A percentile compares a stretch with the other conserved stretches of the same genome.
Evolutionary conservation across 2,113 vertebrate species (phyloP).

Genomic region (Mobula birostris): DNA sequence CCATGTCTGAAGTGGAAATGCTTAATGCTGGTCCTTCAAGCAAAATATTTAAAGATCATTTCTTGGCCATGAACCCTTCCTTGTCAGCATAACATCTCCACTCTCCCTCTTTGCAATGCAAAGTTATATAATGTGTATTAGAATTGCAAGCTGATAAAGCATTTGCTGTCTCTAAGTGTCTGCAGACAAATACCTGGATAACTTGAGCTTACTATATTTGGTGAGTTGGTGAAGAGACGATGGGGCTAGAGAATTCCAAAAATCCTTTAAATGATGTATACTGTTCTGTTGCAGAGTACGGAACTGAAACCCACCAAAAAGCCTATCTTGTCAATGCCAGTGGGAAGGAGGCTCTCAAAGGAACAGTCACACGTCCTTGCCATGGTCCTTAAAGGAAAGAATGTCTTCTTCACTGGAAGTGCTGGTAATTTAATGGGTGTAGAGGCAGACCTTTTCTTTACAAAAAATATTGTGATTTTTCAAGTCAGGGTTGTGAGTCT

Average conservation of each 20-base stretch:
- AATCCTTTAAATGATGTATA: background rate
- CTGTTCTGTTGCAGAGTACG: slow-evolving; percentile 50
- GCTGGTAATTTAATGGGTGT: slow-evolving; percentile 61
- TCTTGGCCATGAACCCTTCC: no score
- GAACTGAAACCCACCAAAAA: slow-evolving; percentile 60
- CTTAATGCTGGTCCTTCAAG: background rate
- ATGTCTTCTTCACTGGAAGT: slow-evolving; percentile 91
- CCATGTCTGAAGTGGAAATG: background rate
- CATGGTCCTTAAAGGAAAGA: slow-evolving; percentile 74
- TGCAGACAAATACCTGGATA: no score
- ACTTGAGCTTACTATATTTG: no score
- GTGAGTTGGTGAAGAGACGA: no score
- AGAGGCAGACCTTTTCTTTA: background rate
- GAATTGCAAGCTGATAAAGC: no score
- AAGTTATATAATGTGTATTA: no score
- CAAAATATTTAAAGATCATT: background rate
- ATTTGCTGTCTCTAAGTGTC: no score
- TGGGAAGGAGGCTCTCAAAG: slow-evolving; percentile 63
- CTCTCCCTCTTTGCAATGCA: no score
- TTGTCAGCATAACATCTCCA: no score
- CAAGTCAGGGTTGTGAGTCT: background rate
- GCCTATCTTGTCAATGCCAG: slow-evolving; percentile 53
- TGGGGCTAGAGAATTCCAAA: background rate
- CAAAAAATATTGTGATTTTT: background rate
- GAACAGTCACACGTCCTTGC: slow-evolving; percentile 76